Evolutionary conservation across 1,140 invertebrate species (phyloP).

Genomic region (Bombus affinis): DNA sequence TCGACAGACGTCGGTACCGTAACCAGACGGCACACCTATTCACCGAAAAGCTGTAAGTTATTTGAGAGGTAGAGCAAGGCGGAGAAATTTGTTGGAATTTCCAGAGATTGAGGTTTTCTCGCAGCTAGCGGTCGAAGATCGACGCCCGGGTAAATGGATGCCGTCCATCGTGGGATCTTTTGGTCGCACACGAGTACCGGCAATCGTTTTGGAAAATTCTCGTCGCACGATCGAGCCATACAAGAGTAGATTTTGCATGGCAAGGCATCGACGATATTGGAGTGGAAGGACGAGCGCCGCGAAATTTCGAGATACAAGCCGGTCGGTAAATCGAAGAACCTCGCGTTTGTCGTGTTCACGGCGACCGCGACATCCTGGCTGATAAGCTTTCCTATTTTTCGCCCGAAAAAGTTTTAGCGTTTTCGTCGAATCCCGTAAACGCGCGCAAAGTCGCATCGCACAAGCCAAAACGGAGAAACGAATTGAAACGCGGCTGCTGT

Average conservation of each 20-base stretch:
- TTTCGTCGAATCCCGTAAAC: conserved; percentile 13
- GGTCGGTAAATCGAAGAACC: no score
- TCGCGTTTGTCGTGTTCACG: background rate
- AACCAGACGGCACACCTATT: background rate
- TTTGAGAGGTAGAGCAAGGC: background rate
- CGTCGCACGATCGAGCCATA: background rate
- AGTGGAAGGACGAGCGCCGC: background rate
- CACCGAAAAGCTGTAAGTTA: background rate
- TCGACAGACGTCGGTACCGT: no score
- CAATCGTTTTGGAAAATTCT: background rate
- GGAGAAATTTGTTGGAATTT: background rate
- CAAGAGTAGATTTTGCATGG: background rate
- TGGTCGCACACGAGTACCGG: no score
- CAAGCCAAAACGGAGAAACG: background rate
- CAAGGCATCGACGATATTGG: background rate
- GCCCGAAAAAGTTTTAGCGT: background rate
- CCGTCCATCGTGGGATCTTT: background rate
- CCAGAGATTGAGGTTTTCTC: background rate
- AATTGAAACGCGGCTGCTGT: conserved; percentile 52
- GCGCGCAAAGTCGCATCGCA: background rate
- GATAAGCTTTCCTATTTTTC: background rate
- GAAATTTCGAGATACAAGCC: conserved; percentile 20
- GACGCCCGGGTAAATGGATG: background rate
- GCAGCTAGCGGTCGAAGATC: background rate
- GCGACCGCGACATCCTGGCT: background rate